Evolutionary conservation across 2,888 invertebrate species (phyloP), one percentile per base, ranked within the genome.

Genomic region (Zaprionus lineosus): DNA sequence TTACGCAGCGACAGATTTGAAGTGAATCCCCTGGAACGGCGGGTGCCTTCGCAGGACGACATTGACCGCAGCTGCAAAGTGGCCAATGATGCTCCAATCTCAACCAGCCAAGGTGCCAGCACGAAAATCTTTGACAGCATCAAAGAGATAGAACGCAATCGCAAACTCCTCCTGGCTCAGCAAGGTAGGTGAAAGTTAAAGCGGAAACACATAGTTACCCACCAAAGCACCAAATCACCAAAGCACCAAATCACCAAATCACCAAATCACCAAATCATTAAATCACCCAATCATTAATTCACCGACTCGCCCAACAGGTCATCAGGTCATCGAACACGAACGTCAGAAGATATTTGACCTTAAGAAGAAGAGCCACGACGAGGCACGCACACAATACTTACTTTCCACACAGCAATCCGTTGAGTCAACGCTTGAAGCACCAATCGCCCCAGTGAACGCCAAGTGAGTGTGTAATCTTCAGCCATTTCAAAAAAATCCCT

Each of bases 301-400:
- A 11, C 2, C 16, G 16, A 24, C 4, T 24, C n/a, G 24, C 8
- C 29, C 7, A 1, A 12, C 58, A 97, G 97, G 97, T 61, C 95
- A 95, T 77, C 95, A 95, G 91, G 95, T 97, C 64, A 97, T 97
- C 83, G 97, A 97, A 87, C 95, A 97, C 87, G 97, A 97, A 89
- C 92, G 96, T 28, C 94, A 96, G 74, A 93, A 97, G 81, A 96
- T 97, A 73, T 93, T 94, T 59, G 97, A 96, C 84, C 90, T 97
- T 50, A 97, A 97, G 86, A 93, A 95, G 72, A 92, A 95, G 37
- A 96, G 95, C 0, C 97, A 97, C 84, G 95, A 96, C 87, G 97
- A 97, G 90, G 97, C 97, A 2, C 94, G 95, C 68, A 95, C 94
- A 12, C 94, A 96, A 73, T 98, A 97, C 96, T 95, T 97, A 68